A percentile compares a stretch with the other conserved stretches of the same genome.
Evolutionary conservation across 2,113 vertebrate genomes (phyloP).

Genomic region (Sclerurus mexicanus): DNA sequence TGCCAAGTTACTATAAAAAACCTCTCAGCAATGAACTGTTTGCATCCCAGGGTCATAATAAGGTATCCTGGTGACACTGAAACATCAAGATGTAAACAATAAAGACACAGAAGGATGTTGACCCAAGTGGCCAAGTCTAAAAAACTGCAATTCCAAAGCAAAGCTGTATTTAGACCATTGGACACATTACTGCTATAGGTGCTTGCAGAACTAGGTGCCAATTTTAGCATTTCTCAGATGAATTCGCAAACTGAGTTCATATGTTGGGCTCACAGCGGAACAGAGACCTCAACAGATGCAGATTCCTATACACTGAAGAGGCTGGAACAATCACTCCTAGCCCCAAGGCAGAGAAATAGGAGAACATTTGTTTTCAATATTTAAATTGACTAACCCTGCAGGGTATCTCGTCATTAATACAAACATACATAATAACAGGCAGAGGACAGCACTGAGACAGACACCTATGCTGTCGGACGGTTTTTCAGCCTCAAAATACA

Average conservation of each 20-base stretch:
- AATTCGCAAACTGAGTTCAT: background rate
- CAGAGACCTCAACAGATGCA: background rate
- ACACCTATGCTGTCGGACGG: background rate
- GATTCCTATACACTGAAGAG: background rate
- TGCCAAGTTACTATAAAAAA: constrained; percentile 55
- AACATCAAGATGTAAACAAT: constrained; percentile 28
- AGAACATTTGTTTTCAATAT: constrained; percentile 41
- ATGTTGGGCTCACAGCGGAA: background rate
- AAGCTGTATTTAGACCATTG: background rate
- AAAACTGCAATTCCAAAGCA: background rate
- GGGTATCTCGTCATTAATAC: background rate
- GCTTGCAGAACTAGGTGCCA: background rate
- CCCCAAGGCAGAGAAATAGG: background rate
- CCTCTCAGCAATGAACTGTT: background rate
- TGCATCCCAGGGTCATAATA: constrained; percentile 36
- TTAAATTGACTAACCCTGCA: background rate
- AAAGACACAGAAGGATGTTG: background rate
- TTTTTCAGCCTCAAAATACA: background rate
- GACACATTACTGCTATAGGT: background rate
- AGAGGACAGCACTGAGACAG: background rate
- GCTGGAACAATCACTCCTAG: constrained; percentile 4
- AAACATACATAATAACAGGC: background rate
- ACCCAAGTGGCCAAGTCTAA: background rate
- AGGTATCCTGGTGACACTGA: constrained; percentile 36
- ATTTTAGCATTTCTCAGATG: background rate